These are phyloP conservation scores for Artemia sp. DNA, from an alignment of 2,888 invertebrate species.

Conservation along the genomic window DNA sequence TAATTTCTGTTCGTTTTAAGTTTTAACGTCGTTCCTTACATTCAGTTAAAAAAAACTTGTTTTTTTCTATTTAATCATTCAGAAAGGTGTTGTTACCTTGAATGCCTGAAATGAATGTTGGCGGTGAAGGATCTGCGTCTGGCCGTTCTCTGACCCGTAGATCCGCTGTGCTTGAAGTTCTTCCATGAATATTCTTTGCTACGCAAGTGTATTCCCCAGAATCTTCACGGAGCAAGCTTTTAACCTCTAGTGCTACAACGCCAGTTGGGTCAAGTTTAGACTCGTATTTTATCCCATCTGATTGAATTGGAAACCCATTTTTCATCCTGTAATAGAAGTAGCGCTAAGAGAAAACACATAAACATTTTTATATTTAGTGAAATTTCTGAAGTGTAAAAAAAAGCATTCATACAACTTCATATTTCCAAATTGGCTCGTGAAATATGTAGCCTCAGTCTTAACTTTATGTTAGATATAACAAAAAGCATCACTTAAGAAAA, in stretches of 20 bases:
- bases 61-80: no score
- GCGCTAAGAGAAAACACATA: no score
- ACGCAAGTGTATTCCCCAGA: conserved; percentile 57
- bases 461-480: no score
- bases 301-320: conserved; percentile 44
- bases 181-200: conserved; percentile 56
- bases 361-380: no score
- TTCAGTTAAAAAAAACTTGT: no score
- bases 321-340: conserved; percentile 31
- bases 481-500: no score
- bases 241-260: conserved; percentile 50
- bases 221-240: conserved; percentile 47
- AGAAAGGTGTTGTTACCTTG: conserved; percentile 39
- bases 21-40: no score
- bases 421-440: no score
- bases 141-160: conserved; percentile 55
- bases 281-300: conserved; percentile 37
- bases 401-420: no score
- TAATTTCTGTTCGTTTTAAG: no score
- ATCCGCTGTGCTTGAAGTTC: conserved; percentile 48
- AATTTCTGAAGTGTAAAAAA: no score
- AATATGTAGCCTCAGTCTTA: no score
- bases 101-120: conserved; percentile 54
- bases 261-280: conserved; percentile 37
- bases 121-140: conserved; percentile 48